These are phyloP conservation scores for Anoplius nigerrimus DNA, from an alignment of 2,888 invertebrate species.

Conservation along the genomic window DNA sequence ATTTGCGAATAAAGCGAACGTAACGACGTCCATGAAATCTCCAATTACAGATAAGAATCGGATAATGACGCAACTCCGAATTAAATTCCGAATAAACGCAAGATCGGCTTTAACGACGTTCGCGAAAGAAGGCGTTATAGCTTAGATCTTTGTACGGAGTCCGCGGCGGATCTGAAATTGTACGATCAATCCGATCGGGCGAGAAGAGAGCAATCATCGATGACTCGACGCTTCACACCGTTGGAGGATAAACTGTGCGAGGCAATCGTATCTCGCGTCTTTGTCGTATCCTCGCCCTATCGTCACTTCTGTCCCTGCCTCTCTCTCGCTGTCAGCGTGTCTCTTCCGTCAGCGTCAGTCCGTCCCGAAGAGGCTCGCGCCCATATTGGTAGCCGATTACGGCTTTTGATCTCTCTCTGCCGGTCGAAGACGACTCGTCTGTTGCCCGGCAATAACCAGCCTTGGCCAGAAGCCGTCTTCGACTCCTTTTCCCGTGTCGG, in stretches of 20 bases:
- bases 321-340: not conserved
- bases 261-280: not conserved
- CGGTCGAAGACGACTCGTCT: slow-evolving; percentile 13
- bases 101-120: too few relatives aligned
- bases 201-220: too few relatives aligned
- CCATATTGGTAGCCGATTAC: slow-evolving; percentile 49
- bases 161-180: too few relatives aligned
- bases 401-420: slow-evolving; percentile 39
- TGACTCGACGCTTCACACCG: too few relatives aligned
- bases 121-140: too few relatives aligned
- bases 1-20: too few relatives aligned
- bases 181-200: not conserved
- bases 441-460: slow-evolving; percentile 12
- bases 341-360: slow-evolving; percentile 8
- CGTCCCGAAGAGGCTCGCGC: slow-evolving; percentile 32
- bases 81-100: too few relatives aligned
- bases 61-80: too few relatives aligned
- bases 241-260: not conserved
- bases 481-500: slow-evolving; percentile 19
- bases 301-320: not conserved
- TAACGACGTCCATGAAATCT: too few relatives aligned
- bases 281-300: not conserved
- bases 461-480: slow-evolving; percentile 17
- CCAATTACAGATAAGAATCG: too few relatives aligned
- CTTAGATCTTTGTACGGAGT: too few relatives aligned